These are phyloP conservation scores for Dolichoris vasculosae DNA, from an alignment of 1,140 invertebrate species.

Conservation along the genomic window DNA sequence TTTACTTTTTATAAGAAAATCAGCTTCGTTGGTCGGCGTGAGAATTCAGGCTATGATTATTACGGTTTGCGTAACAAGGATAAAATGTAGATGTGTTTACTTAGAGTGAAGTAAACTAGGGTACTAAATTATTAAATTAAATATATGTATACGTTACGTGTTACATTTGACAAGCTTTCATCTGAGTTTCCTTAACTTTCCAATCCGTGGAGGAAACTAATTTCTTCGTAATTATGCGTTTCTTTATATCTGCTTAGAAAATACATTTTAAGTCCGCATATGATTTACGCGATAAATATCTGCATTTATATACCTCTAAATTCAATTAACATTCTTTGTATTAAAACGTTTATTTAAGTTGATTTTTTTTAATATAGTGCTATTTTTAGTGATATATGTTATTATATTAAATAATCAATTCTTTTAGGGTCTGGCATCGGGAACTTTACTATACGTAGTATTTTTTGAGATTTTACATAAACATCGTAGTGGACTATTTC, in stretches of 20 bases:
- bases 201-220: not conserved
- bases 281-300: not conserved
- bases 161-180: not conserved
- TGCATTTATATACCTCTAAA: not conserved
- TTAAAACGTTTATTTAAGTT: not conserved
- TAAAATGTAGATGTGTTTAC: not conserved
- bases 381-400: too few species aligned
- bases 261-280: not conserved
- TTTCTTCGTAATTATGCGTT: not conserved
- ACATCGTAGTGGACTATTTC: slow-evolving; percentile 70
- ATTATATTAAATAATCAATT: not conserved
- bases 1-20: not conserved
- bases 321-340: not conserved
- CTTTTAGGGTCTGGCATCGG: slow-evolving; percentile 79
- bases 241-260: not conserved
- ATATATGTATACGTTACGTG: not conserved
- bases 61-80: not conserved
- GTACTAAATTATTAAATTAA: too few species aligned
- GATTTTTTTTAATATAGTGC: too few species aligned
- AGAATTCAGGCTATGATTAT: not conserved
- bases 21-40: not conserved
- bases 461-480: slow-evolving; percentile 81
- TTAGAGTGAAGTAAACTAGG: too few species aligned
- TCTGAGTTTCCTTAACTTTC: not conserved
- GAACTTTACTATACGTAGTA: slow-evolving; percentile 81